phyloP scores from a whole-genome alignment of 2,797 vertebrate species.

The Silurus lanzhouensis region DNA sequence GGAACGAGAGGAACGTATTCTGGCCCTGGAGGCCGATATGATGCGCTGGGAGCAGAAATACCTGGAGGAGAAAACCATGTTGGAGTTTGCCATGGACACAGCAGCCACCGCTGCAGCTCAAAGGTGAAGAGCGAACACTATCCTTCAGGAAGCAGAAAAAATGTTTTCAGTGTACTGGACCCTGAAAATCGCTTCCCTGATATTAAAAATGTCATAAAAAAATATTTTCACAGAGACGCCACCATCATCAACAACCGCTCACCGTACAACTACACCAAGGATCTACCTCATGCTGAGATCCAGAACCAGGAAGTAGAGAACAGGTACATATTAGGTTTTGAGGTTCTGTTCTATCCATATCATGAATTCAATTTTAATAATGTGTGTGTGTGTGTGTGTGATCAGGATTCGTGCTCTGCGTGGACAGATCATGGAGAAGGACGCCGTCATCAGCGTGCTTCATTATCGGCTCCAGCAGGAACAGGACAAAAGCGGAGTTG shows the following conservation, averaged over 20 bases:
- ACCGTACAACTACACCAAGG: constrained; percentile 90
- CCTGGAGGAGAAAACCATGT: constrained; percentile 95
- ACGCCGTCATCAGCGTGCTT: constrained; percentile 92
- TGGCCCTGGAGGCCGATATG: constrained; percentile 95
- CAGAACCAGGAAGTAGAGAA: constrained; percentile 95
- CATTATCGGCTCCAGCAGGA: constrained; percentile 90
- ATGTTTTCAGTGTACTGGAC: no score
- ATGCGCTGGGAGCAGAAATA: constrained; percentile 98
- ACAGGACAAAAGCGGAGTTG: constrained; percentile 70
- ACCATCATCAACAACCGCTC: constrained; percentile 96
- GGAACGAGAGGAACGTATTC: constrained; percentile 88
- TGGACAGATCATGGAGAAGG: constrained; percentile 94
- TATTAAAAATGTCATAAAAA: no score
- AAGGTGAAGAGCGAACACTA: constrained; percentile 63
- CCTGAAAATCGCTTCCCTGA: no score
- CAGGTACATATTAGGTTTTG: constrained; percentile 73
- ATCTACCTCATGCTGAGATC: constrained; percentile 82
- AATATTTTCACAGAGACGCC: constrained; percentile 77
- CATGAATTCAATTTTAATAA: no score
- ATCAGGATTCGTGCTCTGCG: constrained; percentile 89
- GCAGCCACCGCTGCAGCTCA: constrained; percentile 93
- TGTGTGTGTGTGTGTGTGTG: constrained; percentile 14
- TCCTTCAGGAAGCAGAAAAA: no score
- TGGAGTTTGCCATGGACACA: constrained; percentile 96
- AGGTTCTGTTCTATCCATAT: no score